These are phyloP conservation scores for Iphiclides podalirius DNA, from an alignment of 2,888 invertebrate species.

Conservation along the genomic window DNA sequence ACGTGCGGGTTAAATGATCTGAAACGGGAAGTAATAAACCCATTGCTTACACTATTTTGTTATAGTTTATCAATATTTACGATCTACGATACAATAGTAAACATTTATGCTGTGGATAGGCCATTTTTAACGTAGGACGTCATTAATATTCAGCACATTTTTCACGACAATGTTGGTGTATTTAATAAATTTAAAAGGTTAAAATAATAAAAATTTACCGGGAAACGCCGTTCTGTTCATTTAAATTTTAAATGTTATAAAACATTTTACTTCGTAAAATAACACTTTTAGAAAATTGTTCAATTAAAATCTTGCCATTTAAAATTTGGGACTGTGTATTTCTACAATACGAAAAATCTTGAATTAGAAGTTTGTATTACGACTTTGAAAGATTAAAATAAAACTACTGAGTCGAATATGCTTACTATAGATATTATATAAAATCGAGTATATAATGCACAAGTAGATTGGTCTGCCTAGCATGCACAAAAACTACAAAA, in stretches of 20 bases:
- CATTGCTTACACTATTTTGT: constrained; percentile 64
- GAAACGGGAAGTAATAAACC: constrained; percentile 71
- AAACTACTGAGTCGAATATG: too few relatives aligned
- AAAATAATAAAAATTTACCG: not conserved
- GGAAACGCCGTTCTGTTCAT: not conserved
- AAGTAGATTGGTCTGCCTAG: constrained; percentile 10
- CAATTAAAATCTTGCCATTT: too few relatives aligned
- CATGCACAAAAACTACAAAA: constrained; percentile 23
- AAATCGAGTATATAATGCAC: too few relatives aligned
- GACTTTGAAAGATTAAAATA: too few relatives aligned
- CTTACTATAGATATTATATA: too few relatives aligned
- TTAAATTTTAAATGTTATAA: not conserved
- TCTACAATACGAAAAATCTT: too few relatives aligned
- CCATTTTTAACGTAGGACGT: constrained; percentile 14
- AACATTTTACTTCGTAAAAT: not conserved
- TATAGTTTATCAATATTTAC: constrained; percentile 68
- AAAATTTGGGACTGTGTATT: too few relatives aligned
- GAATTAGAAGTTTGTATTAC: too few relatives aligned
- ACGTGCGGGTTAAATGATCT: constrained; percentile 72
- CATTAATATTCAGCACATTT: constrained; percentile 12
- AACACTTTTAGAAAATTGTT: not conserved
- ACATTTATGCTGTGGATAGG: constrained; percentile 32
- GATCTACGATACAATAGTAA: constrained; percentile 36
- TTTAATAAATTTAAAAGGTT: not conserved
- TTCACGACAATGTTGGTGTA: not conserved